These are phyloP conservation scores for Drosophila aldrichi DNA, from an alignment of 2,888 invertebrate species.

Conservation along the genomic window DNA sequence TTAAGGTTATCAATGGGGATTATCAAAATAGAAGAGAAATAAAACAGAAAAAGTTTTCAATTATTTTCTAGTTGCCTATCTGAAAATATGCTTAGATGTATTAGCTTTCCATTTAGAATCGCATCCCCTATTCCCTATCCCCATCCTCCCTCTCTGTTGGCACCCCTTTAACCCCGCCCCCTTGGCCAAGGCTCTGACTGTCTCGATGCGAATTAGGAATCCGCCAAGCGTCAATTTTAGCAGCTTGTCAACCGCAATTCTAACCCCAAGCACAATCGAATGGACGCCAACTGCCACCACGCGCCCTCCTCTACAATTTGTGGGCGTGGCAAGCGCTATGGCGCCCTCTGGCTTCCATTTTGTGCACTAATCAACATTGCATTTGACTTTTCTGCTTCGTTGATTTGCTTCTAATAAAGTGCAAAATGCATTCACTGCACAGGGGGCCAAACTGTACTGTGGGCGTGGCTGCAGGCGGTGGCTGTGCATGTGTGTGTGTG, in stretches of 20 bases:
- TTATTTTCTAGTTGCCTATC: not conserved
- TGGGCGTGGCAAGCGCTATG: not conserved
- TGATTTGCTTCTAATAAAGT: constrained; percentile 79
- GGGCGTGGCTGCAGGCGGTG: not conserved
- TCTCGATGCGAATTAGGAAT: constrained; percentile 9
- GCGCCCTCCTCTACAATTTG: not conserved
- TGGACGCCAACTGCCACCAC: not conserved
- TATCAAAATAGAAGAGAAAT: not conserved
- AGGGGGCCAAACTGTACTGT: not conserved
- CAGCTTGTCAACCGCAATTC: constrained; percentile 67
- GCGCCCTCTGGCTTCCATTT: constrained; percentile 7
- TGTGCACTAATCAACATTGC: constrained; percentile 67
- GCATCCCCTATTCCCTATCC: too few species aligned
- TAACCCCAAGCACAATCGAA: constrained; percentile 17
- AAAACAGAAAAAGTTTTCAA: not conserved
- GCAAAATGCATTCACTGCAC: constrained; percentile 65
- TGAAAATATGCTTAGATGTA: not conserved
- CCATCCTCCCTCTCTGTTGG: not conserved
- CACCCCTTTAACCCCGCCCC: not conserved
- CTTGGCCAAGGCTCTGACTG: constrained; percentile 1
- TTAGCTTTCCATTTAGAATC: not conserved
- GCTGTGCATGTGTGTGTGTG: not conserved
- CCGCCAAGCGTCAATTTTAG: constrained; percentile 68
- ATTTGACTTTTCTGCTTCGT: constrained; percentile 80
- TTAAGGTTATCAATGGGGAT: not conserved